phyloP scores from a whole-genome alignment of 1,140 invertebrate genomes.

The Zaprionus africanus region DNA sequence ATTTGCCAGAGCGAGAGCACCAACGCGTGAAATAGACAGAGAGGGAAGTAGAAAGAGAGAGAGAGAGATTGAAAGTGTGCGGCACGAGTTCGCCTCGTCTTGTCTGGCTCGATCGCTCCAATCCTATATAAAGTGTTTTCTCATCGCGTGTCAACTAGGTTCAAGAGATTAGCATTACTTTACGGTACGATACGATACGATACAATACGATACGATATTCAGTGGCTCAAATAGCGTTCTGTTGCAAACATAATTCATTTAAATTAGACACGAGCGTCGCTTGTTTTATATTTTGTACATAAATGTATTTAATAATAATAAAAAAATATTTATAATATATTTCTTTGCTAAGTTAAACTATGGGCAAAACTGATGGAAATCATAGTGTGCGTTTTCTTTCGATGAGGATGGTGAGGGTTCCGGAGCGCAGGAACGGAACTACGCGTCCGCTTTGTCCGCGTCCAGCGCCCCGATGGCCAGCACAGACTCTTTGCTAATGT shows the following conservation, averaged over 20 bases:
- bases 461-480: conserved; percentile 38
- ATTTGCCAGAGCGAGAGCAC: not conserved
- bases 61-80: not conserved
- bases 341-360: conserved; percentile 35
- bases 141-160: conserved; percentile 3
- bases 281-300: conserved; percentile 50
- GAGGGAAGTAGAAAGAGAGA: not conserved
- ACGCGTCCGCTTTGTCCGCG: conserved; percentile 25
- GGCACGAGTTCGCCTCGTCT: not conserved
- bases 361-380: conserved; percentile 4
- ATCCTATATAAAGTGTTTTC: not conserved
- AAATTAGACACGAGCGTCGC: conserved; percentile 11
- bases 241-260: conserved; percentile 21
- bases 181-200: not conserved
- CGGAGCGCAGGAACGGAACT: too few relatives aligned
- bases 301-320: conserved; percentile 45
- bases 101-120: not conserved
- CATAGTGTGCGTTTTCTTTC: not conserved
- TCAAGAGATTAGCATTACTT: conserved; percentile 14
- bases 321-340: conserved; percentile 9
- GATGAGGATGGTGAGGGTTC: not conserved
- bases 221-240: conserved; percentile 37
- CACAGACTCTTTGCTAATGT: conserved; percentile 80
- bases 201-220: conserved; percentile 14
- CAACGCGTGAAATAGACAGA: not conserved